Percentiles rank a stretch among this genome's conserved stretches.
Conservation (phyloP, 2,888 invertebrate species). For the Drosophila diplacantha region DNA sequence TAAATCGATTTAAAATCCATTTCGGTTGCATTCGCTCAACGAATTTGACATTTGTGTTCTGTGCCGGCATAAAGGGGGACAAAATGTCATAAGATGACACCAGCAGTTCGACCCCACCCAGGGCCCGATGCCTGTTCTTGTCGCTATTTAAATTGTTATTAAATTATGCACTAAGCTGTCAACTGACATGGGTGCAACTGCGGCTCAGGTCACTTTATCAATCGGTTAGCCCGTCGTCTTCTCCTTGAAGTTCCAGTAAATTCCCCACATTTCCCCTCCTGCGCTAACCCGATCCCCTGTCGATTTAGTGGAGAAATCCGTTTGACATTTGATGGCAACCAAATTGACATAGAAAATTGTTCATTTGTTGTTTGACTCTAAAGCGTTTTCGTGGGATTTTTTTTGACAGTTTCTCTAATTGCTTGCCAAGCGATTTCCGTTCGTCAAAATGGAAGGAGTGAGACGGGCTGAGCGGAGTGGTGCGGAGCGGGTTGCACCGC, state of each 20-base stretch:
- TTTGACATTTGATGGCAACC: constrained; percentile 64
- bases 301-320: constrained; percentile 46
- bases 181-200: constrained; percentile 64
- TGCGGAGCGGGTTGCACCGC: constrained; percentile 1
- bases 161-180: constrained; percentile 70
- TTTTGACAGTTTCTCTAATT: constrained; percentile 63
- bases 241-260: neutral
- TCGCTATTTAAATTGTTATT: constrained; percentile 50
- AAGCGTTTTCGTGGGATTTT: constrained; percentile 33
- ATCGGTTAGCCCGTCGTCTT: neutral
- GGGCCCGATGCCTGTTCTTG: neutral
- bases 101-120: constrained; percentile 17
- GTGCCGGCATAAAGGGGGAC: constrained; percentile 45
- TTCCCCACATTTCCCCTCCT: neutral
- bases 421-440: constrained; percentile 58
- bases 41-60: constrained; percentile 49
- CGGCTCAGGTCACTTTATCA: constrained; percentile 18
- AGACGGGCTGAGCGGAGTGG: neutral
- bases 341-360: constrained; percentile 64
- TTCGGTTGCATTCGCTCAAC: constrained; percentile 37
- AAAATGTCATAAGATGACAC: constrained; percentile 50
- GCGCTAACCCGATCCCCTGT: constrained; percentile 23
- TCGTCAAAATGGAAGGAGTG: constrained; percentile 39
- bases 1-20: constrained; percentile 57
- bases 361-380: constrained; percentile 50